Percentiles rank a stretch among this genome's conserved stretches.
Evolutionary conservation across 2,888 invertebrate genomes (phyloP).

Genomic region (Euclidia mi): DNA sequence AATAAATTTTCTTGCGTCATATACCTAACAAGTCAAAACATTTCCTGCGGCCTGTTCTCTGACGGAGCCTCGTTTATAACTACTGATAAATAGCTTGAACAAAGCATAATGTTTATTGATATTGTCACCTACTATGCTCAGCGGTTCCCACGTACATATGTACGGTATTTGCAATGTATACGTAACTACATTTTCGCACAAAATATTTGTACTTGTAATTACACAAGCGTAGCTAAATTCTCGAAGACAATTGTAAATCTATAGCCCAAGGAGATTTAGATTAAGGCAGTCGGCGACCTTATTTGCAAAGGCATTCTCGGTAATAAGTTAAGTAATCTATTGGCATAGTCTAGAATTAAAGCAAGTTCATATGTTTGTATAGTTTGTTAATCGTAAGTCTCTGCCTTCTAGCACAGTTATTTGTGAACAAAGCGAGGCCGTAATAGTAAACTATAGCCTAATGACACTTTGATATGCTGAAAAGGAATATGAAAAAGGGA

Average conservation of each 20-base stretch:
- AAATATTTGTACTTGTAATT: constrained; percentile 33
- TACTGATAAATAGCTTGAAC: constrained; percentile 8
- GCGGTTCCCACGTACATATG: constrained; percentile 35
- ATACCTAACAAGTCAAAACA: too few species aligned
- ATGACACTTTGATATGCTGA: too few species aligned
- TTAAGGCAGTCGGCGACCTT: neutral
- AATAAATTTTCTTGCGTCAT: too few species aligned
- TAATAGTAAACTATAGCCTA: too few species aligned
- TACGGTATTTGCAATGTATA: constrained; percentile 26
- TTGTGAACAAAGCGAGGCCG: too few species aligned
- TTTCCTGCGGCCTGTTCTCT: neutral
- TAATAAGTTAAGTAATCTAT: too few species aligned
- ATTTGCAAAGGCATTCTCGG: neutral
- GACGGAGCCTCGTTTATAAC: neutral
- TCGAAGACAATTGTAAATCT: constrained; percentile 1
- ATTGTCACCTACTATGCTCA: constrained; percentile 8
- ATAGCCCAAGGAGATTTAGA: too few species aligned
- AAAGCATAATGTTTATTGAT: constrained; percentile 20
- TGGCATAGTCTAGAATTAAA: too few species aligned
- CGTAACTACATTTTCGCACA: constrained; percentile 45
- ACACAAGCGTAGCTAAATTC: constrained; percentile 17
- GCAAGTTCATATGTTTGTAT: too few species aligned
- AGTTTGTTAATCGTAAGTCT: too few species aligned
- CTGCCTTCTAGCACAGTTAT: too few species aligned
- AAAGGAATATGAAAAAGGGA: too few species aligned